Conservation (phyloP, 2,888 invertebrate genomes). For the Oscheius sp. region DNA sequence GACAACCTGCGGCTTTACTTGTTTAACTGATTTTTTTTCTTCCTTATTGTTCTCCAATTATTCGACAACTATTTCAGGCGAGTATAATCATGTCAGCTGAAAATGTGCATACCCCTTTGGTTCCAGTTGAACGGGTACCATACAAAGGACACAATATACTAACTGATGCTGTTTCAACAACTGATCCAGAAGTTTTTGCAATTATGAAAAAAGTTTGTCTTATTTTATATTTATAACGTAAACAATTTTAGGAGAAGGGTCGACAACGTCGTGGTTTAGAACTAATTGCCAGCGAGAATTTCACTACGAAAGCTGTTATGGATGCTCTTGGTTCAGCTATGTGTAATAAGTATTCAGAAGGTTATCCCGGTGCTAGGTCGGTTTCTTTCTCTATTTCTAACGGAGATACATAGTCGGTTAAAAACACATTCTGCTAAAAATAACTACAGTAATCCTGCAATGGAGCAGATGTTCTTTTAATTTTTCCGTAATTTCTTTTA, state of each 20-base stretch:
- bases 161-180: constrained; percentile 75
- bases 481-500: too few relatives aligned
- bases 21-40: too few relatives aligned
- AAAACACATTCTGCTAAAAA: too few relatives aligned
- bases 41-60: too few relatives aligned
- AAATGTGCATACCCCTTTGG: constrained; percentile 55
- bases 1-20: too few relatives aligned
- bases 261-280: constrained; percentile 87
- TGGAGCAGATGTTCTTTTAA: too few relatives aligned
- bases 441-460: too few relatives aligned
- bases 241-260: constrained; percentile 78
- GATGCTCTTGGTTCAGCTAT: constrained; percentile 75
- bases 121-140: constrained; percentile 50
- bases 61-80: too few relatives aligned
- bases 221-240: neutral
- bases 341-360: constrained; percentile 77
- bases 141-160: constrained; percentile 57
- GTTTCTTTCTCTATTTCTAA: neutral
- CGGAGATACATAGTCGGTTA: too few relatives aligned
- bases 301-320: constrained; percentile 73
- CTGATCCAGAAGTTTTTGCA: constrained; percentile 85
- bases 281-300: constrained; percentile 91
- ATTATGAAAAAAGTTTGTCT: constrained; percentile 75
- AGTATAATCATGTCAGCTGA: constrained; percentile 5
- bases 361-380: constrained; percentile 75